Evolutionary conservation across 2,797 vertebrate species (phyloP), one percentile per base, ranked within the genome.

Genomic region (Chaenodraco wilsoni): DNA sequence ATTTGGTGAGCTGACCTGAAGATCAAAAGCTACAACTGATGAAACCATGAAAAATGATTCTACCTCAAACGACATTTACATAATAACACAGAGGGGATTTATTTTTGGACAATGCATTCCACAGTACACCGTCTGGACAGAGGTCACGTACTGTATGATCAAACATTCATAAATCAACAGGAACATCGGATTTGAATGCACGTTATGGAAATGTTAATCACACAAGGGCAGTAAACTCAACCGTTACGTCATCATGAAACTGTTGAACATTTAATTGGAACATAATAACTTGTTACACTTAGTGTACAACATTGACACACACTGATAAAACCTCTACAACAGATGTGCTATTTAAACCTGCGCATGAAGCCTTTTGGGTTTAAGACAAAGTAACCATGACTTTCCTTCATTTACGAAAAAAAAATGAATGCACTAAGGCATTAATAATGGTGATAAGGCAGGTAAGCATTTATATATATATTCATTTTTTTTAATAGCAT

Each of bases 91-190:
- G 84, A 80, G 74, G 85, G 86, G 83, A 88, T 94, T 93, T 92
- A 91, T 91, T 93, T 93, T 88, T 79, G 74, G 76, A 93, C 85
- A 84, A 82, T 81, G 88, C 86, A 87, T 89, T 93, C 83, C 79
- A 90, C 80, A 84, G 79, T 54, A 90, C 84, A 91, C 74, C 57
- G 70, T 83, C 69, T 82, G 89, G 84, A 91, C 88, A 91, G 87
- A 88, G 84, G 86, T 92, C 78, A 92, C 87, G 78, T 83, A n/a
- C n/a, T n/a, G n/a, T n/a, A 84, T 84, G 85, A 90, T 84, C 79
- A 86, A 85, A 91, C 81, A 76, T 81, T 80, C 75, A 69, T 65
- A 81, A 89, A 90, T 93, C 84, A 89, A 63, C 37, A 44, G 72
- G 48, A 87, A 88, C 85, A 81, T 73, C 21, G 64, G 76, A 80